These are phyloP conservation scores for Galagoides demidoff DNA, from an alignment of 2,797 vertebrate genomes.

Conservation along the genomic window DNA sequence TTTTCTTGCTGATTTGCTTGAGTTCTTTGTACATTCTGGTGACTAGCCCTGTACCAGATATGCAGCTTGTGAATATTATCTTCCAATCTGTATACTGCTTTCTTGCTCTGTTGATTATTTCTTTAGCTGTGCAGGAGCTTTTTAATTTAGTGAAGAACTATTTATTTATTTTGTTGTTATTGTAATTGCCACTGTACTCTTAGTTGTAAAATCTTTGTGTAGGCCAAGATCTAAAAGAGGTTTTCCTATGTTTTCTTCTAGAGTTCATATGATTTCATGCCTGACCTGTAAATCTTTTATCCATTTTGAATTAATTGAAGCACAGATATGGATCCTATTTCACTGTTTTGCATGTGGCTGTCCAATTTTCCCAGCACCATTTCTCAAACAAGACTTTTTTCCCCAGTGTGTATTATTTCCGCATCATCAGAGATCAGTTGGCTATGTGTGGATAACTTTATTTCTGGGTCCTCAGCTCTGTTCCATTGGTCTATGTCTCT, in stretches of 20 bases:
- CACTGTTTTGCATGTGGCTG: neutral
- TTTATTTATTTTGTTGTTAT: neutral
- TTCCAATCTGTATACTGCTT: no score
- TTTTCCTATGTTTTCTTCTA: neutral
- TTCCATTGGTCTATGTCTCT: neutral
- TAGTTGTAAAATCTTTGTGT: neutral
- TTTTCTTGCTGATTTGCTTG: neutral
- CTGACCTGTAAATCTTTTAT: neutral
- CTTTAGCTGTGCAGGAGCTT: no score
- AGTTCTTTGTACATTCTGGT: no score
- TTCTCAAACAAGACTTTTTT: neutral
- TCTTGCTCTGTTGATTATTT: no score
- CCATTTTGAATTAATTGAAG: neutral
- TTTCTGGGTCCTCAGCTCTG: neutral
- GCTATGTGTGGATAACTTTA: neutral
- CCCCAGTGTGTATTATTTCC: neutral
- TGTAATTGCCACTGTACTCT: neutral
- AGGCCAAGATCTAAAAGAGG: neutral
- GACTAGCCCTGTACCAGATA: no score
- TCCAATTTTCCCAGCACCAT: neutral
- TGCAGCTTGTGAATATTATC: no score
- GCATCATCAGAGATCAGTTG: neutral
- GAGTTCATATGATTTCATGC: neutral
- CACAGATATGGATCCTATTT: neutral
- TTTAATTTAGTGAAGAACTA: no score